Base-by-base conservation (phyloP, 2,113 vertebrate genomes). In the Dipodomys stephensi region DNA sequence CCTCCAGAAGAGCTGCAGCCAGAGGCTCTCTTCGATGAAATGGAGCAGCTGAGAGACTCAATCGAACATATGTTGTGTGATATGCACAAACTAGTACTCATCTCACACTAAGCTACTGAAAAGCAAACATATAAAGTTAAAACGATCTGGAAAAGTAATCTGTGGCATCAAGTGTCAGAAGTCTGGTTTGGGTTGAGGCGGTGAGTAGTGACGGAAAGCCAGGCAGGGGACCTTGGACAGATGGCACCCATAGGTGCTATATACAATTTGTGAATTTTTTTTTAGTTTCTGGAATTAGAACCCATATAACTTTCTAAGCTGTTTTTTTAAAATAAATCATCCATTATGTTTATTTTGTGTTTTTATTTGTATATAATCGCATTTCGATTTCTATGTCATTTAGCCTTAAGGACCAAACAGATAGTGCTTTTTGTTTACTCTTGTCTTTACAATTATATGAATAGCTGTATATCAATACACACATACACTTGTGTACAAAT, bases 311-410 rank as follows among this genome's bases (percentile, higher is more conserved):
- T 35, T 73, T 32, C 68, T 39, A 23, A 53, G 28, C 71, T 81
- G 87, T 88, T 49, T 22, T 88, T 49, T 22, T 57, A 13, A 15
- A 57, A 57, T 62, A 86, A 68, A 69, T 46, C 65, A n/a, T 46
- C 53, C 28, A 73, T 85, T 73, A 32, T 74, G 74, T 88, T 77
- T 46, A 69, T 39, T 82, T 87, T 79, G 19, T 71, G 18, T 11
- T 79, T 91, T 46, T 44, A 20, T 60, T 78, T 68, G 5, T 57
- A 35, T 81, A 20, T 71, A 64, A 44, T 69, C 78, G 22, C 30
- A 25, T 73, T 83, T 90, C 25, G 35, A 6, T 81, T 81, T 90
- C 60, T 69, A 64, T 6, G 32, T 82, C 79, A 53, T 44, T 32
- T 85, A 9, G 11, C 9, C 28, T 82, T 60, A 85, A 25, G 1